phyloP scores from a whole-genome alignment of 2,113 vertebrate species.

The Grus americana region DNA sequence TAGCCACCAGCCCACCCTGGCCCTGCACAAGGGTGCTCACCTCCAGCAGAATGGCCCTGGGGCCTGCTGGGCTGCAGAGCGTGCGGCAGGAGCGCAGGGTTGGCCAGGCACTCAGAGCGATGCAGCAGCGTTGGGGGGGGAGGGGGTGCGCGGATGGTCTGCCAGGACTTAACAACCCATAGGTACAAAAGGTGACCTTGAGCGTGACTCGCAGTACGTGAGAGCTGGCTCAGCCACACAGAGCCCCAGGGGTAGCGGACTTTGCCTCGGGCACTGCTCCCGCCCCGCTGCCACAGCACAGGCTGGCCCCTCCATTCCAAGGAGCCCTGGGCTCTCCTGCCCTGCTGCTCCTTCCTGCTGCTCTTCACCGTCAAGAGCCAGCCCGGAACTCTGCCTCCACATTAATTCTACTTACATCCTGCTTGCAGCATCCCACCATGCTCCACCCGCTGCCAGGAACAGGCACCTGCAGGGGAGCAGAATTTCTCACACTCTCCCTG shows the following conservation, averaged over 20 bases:
- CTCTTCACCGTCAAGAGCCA: background rate
- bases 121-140: too few species aligned
- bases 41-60: background rate
- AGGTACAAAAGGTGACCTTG: background rate
- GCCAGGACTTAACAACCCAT: background rate
- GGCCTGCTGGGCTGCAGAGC: accelerated
- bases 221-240: background rate
- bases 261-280: background rate
- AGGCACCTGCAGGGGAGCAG: background rate
- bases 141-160: too few species aligned
- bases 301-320: background rate
- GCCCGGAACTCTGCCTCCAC: accelerated
- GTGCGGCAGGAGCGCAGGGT: accelerated
- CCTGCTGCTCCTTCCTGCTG: background rate
- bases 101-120: background rate
- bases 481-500: background rate
- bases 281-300: accelerated
- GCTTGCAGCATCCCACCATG: background rate
- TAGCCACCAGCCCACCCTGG: background rate
- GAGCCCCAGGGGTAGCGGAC: background rate
- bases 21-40: background rate
- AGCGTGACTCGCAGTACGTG: accelerated
- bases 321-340: background rate
- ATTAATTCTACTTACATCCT: background rate
- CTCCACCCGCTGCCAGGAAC: background rate